Percentiles rank a stretch among this genome's conserved stretches.
Conservation (phyloP, 2,113 vertebrate genomes). For the Trogon surrucura region DNA sequence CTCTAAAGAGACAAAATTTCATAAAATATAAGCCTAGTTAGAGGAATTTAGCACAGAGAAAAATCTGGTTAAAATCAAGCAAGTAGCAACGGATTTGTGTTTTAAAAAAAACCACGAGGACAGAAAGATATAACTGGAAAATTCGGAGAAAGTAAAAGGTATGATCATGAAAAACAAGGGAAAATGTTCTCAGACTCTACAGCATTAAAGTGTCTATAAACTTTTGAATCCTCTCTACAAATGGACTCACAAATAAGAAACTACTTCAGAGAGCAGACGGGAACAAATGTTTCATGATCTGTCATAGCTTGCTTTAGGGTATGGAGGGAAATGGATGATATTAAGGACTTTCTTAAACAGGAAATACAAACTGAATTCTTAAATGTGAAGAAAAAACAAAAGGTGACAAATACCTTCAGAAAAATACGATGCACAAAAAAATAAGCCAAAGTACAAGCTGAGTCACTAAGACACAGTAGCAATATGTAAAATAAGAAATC, state of each 20-base stretch:
- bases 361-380: neutral
- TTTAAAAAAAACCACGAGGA: neutral
- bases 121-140: neutral
- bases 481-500: neutral
- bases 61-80: neutral
- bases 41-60: neutral
- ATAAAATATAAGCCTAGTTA: neutral
- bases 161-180: neutral
- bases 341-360: neutral
- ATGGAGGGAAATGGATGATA: neutral
- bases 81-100: neutral
- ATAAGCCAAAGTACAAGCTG: neutral
- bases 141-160: neutral
- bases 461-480: neutral
- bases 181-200: neutral
- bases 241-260: neutral
- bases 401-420: neutral
- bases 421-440: neutral
- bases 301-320: neutral
- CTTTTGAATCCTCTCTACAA: neutral
- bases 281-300: neutral
- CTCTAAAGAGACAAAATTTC: neutral
- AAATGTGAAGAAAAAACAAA: constrained; percentile 5
- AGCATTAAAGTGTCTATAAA: neutral
- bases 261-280: neutral